Base-by-base conservation (phyloP, 2,113 vertebrate genomes). In the Rattus rattus region DNA sequence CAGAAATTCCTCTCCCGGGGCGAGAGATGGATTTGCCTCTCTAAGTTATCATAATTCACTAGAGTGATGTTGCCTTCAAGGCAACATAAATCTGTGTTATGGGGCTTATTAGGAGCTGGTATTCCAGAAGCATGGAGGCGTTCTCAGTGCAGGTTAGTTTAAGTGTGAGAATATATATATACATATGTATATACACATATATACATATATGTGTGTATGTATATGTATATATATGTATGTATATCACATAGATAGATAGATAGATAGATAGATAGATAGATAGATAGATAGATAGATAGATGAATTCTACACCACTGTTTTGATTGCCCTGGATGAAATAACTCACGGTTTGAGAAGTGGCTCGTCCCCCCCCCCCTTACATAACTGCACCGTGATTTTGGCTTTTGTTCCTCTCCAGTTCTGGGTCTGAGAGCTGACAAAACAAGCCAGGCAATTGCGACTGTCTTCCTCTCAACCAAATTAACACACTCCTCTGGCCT, bases 401-500 rank as follows among this genome's bases (percentile, higher is more conserved):
- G 94, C 96, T 97, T 97, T 97, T 89, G 81, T 89, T 96, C 95
- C 96, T 91, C 56, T 91, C 89, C 95, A 94, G 86, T 95, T 61
- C 87, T 49, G 19, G 85, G 83, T 20, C 83, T 96, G 89, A 95
- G 83, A 20, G 36, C 92, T 79, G 96, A 95, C 95, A 96, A 92
- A 96, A 92, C 49, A 77, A 92, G 86, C 89, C 77, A 95, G 88
- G 92, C 96, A 92, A 39, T 96, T 97, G 88, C 43, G 47, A 92
- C 85, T 85, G 28, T 75, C 79, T 67, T 28, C 33, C 43, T 39
- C 0, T 69, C 16, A 26, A 49, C 92, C 90, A 97, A 97, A 97
- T 97, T 97, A 97, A 93, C 95, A 95, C 86, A 92, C 92, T 97
- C 96, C 94, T 96, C 93, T 49, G 95, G 91, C 96, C 94, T 96